phyloP scores from a whole-genome alignment of 2,888 invertebrate species.

The Sturmia bella region DNA sequence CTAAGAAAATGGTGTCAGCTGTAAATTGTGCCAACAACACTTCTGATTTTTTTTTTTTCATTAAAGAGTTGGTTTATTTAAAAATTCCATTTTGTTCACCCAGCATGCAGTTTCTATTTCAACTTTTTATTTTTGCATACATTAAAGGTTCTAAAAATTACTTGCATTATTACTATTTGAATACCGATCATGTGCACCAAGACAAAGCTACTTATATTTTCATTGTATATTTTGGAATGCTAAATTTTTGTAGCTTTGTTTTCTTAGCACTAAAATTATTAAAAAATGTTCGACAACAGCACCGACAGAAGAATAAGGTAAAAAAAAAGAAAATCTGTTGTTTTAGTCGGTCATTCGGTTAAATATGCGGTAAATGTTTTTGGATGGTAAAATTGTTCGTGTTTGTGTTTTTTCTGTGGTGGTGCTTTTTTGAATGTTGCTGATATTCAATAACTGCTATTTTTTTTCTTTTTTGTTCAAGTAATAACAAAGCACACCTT shows the following conservation, averaged over 20 bases:
- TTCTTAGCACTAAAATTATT: constrained; percentile 38
- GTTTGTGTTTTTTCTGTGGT: constrained; percentile 22
- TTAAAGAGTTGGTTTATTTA: neutral
- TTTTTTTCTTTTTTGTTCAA: constrained; percentile 26
- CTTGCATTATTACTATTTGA: constrained; percentile 14
- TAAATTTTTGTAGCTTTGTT: constrained; percentile 2
- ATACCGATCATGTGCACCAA: constrained; percentile 18
- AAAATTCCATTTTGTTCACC: constrained; percentile 47
- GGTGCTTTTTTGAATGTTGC: constrained; percentile 43
- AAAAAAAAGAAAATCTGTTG: constrained; percentile 32
- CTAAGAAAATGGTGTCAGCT: constrained; percentile 71
- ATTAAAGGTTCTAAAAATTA: constrained; percentile 42
- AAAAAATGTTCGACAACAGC: constrained; percentile 45
- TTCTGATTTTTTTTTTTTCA: constrained; percentile 6
- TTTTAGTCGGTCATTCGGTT: constrained; percentile 69
- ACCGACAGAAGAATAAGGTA: constrained; percentile 3
- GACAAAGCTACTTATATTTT: constrained; percentile 28
- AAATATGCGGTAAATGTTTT: constrained; percentile 65
- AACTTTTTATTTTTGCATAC: constrained; percentile 15
- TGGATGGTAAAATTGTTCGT: constrained; percentile 17
- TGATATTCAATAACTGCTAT: constrained; percentile 56
- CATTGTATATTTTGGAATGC: neutral
- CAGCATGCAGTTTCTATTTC: constrained; percentile 23
- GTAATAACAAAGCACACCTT: constrained; percentile 63
- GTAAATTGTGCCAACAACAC: constrained; percentile 69